Evolutionary conservation across 1,140 invertebrate species (phyloP).

Genomic region (Batillaria attramentaria): DNA sequence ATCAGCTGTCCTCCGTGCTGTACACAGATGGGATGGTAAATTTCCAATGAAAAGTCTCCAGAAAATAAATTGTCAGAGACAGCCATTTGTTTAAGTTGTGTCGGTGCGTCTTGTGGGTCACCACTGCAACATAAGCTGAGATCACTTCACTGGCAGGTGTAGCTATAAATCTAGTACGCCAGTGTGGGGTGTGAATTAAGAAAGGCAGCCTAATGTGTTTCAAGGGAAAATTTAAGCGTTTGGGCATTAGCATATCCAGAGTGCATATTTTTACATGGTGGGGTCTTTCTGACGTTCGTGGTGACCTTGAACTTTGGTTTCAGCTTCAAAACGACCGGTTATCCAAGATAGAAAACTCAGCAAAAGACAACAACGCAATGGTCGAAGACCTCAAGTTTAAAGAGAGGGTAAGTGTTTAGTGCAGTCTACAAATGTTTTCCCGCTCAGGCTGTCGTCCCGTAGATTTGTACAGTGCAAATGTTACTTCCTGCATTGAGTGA

Average conservation of each 20-base stretch:
- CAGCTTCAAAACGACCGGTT: conserved; percentile 64
- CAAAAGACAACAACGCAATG: conserved; percentile 60
- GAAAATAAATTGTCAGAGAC: no score
- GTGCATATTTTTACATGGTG: background rate
- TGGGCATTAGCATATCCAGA: background rate
- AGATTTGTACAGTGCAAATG: no score
- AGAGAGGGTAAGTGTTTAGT: conserved; percentile 57
- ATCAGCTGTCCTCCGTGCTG: no score
- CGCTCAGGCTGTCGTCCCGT: no score
- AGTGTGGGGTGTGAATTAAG: background rate
- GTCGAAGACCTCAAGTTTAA: conserved; percentile 66
- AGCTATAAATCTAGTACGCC: background rate
- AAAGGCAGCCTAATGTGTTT: background rate
- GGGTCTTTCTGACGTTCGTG: background rate
- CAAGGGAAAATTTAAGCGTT: background rate
- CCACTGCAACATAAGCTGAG: background rate
- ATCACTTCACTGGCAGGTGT: background rate
- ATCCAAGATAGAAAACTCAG: conserved; percentile 60
- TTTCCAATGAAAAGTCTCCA: no score
- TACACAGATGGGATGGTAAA: no score
- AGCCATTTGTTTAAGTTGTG: background rate
- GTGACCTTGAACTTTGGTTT: background rate
- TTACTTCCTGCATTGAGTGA: no score
- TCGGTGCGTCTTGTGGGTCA: background rate
- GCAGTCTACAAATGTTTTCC: background rate